A percentile compares a stretch with the other conserved stretches of the same genome.
Conservation (phyloP, 37 sponge, comb jelly and placozoan species). For the Diacarnus erythraeanus region DNA sequence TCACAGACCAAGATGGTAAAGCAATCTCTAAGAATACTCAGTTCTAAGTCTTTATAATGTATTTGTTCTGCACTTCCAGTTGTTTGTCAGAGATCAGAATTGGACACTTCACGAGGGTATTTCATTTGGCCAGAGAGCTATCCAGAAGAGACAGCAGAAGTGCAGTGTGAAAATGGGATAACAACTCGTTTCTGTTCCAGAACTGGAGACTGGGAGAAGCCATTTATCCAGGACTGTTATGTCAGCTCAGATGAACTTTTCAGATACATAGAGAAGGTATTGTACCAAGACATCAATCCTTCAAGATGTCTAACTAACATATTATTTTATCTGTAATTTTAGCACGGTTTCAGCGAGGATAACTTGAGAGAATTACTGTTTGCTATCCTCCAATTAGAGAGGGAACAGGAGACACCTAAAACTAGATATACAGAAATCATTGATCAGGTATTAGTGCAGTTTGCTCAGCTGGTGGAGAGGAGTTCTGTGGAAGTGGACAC, state of each 20-base stretch:
- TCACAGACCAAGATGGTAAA: conserved; percentile 47
- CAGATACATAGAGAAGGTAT: conserved; percentile 10
- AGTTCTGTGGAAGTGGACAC: background rate
- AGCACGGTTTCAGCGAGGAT: conserved; percentile 12
- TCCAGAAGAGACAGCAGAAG: conserved; percentile 1
- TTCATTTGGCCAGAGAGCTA: conserved; percentile 19
- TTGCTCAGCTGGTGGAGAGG: conserved; percentile 10
- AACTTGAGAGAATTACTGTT: conserved; percentile 20
- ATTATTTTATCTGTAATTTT: too few species aligned
- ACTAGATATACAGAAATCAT: background rate
- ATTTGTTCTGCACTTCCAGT: background rate
- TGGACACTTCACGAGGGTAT: conserved; percentile 19
- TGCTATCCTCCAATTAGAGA: background rate
- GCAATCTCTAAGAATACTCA: background rate
- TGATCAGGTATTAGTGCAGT: background rate
- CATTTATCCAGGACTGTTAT: conserved; percentile 1
- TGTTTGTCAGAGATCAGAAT: conserved; percentile 1
- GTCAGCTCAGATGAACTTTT: conserved; percentile 16
- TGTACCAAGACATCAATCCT: too few species aligned
- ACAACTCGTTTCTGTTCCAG: conserved; percentile 7
- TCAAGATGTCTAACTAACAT: too few species aligned
- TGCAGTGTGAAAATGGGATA: conserved; percentile 12
- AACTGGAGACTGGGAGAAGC: conserved; percentile 17
- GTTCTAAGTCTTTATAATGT: background rate
- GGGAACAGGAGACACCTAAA: background rate